Conservation (phyloP, 2,888 invertebrate genomes). For the Schrankia costaestrigalis region DNA sequence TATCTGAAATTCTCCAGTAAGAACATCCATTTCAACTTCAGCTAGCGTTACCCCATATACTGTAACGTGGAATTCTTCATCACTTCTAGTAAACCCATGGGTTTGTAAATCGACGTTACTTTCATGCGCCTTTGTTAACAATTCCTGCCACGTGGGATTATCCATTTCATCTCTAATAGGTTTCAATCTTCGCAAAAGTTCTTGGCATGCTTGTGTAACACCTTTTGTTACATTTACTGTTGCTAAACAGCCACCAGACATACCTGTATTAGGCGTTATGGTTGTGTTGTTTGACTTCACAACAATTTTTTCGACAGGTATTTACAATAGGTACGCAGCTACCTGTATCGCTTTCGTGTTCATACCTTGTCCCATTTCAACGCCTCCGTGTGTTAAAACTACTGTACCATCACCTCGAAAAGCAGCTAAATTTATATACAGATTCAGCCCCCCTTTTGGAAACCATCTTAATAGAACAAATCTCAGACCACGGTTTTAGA, state of each 20-base stretch:
- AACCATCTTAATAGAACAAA: slow-evolving; percentile 82
- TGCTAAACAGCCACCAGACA: slow-evolving; percentile 22
- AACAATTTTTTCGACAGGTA: slow-evolving; percentile 18
- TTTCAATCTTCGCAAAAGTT: slow-evolving; percentile 39
- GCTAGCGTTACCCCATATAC: slow-evolving; percentile 18
- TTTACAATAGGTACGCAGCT: slow-evolving; percentile 16
- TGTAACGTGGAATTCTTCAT: slow-evolving; percentile 11
- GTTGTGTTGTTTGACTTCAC: slow-evolving; percentile 24
- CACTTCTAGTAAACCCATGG: slow-evolving; percentile 84
- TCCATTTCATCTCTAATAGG: slow-evolving; percentile 70
- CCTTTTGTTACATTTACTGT: slow-evolving; percentile 61
- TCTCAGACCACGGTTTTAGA: no score
- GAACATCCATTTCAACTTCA: slow-evolving; percentile 50
- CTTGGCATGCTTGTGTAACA: slow-evolving; percentile 37
- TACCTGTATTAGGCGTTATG: slow-evolving; percentile 16
- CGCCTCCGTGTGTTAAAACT: slow-evolving; percentile 82
- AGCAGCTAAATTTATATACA: slow-evolving; percentile 78
- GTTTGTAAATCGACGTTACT: slow-evolving; percentile 77
- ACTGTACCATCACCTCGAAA: slow-evolving; percentile 84
- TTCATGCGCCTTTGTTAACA: slow-evolving; percentile 76
- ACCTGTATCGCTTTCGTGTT: slow-evolving; percentile 88
- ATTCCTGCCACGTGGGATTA: slow-evolving; percentile 76
- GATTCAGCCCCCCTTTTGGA: slow-evolving; percentile 43
- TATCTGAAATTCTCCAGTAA: slow-evolving; percentile 87
- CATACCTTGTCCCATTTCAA: no score